Percentiles rank a stretch among this genome's conserved stretches.
phyloP scores from a whole-genome alignment of 2,113 vertebrate species.

The Semnopithecus entellus region DNA sequence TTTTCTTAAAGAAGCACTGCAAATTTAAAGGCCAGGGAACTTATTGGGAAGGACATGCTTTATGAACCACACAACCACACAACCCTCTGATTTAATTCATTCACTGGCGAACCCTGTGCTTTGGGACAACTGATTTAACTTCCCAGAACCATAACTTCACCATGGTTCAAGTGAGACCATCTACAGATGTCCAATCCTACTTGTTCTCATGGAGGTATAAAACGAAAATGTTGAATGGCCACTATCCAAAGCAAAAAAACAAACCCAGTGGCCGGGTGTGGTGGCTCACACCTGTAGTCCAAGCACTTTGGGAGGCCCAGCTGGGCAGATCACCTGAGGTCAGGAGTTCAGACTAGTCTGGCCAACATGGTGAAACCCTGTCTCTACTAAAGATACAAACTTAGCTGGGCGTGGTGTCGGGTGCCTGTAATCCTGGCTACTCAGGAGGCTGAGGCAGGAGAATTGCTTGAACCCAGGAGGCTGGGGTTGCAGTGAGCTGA shows the following conservation, averaged over 20 bases:
- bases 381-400: too few relatives aligned
- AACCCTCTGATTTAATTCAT: not conserved
- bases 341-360: too few relatives aligned
- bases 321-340: too few relatives aligned
- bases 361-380: too few relatives aligned
- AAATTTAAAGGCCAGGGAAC: not conserved
- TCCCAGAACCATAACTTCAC: not conserved
- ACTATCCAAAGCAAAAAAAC: not conserved
- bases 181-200: not conserved
- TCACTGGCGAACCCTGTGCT: not conserved
- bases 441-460: too few relatives aligned
- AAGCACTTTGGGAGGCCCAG: too few relatives aligned
- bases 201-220: not conserved
- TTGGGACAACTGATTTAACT: not conserved
- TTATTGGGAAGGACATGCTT: accelerated
- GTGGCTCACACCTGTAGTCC: too few relatives aligned
- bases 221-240: not conserved
- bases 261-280: accelerated
- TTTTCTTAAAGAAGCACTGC: slow-evolving; percentile 19
- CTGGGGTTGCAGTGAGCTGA: too few relatives aligned
- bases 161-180: not conserved
- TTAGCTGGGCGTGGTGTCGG: too few relatives aligned
- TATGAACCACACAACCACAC: accelerated
- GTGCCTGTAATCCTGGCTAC: too few relatives aligned
- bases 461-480: too few relatives aligned